Evolutionary conservation across 1,140 invertebrate genomes (phyloP), one percentile per base, ranked within the genome.

Genomic region (Drosophila melanica): DNA sequence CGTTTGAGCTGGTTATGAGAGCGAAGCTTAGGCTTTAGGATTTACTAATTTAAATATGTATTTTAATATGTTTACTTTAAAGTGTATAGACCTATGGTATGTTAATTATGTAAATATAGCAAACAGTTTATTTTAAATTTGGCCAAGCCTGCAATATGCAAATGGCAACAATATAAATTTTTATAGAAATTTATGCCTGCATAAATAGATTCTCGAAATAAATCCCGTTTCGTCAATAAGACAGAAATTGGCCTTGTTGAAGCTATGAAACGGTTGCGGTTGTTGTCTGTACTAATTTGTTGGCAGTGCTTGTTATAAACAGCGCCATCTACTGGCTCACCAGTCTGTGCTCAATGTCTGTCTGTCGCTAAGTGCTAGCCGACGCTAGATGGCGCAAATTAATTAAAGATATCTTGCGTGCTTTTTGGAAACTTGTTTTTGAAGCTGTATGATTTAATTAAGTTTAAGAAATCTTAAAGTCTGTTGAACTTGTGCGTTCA

Each of bases 71-170:
- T 20, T 5, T 71, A 81, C 20, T 54, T 37, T 33, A 35, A 35
- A 44, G 35, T 69, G 42, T 63, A 44, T 58, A 62, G 73, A 59
- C 54, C 66, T 66, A 23, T 72, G 69, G 20, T 77, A 75, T 47
- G 55, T 55, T 69, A 68, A 51, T 54, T 30, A 54, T 77, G 65
- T 85, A 86, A 72, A 78, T 85, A 68, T 68, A 73, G 33, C 10
- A 9, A 35, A 60, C 41, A n/a, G n/a, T 35, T 59, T 44, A 65
- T 4, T 67, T 23, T 42, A 39, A 9, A 55, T 39, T 54, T 37
- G 11, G 18, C 10, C 27, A 27, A 23, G 20, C 18, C 18, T 18
- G 18, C 18, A 2, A 18, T 18, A 18, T 18, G 18, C 18, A 18
- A 18, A 18, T 18, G 18, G 18, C 18, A 18, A 18, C 18, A 18